Percentiles rank a stretch among this genome's conserved stretches.
Evolutionary conservation across 2,888 invertebrate genomes (phyloP).

Genomic region (Sinelater perroti): DNA sequence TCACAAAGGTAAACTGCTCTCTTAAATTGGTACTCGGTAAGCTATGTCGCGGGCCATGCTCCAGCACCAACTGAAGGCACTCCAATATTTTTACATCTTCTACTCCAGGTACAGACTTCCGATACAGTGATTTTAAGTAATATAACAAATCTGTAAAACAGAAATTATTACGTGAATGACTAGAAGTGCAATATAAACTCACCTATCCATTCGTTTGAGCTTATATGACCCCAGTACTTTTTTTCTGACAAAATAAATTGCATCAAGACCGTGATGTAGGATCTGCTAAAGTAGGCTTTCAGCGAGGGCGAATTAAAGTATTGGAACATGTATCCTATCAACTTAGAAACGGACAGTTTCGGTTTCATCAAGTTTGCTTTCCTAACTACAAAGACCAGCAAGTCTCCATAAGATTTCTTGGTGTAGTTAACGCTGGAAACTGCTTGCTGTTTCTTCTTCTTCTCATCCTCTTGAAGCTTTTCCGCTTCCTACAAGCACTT

Average conservation of each 20-base stretch:
- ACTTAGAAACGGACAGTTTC: conserved; percentile 61
- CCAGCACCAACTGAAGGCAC: conserved; percentile 49
- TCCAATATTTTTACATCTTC: conserved; percentile 42
- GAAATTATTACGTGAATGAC: no score
- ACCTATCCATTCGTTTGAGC: conserved; percentile 68
- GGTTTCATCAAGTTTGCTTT: conserved; percentile 61
- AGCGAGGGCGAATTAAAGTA: conserved; percentile 56
- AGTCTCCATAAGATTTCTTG: conserved; percentile 51
- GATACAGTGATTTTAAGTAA: conserved; percentile 26
- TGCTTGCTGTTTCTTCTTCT: conserved; percentile 58
- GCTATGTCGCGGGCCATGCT: conserved; percentile 51
- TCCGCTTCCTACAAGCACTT: conserved; percentile 63
- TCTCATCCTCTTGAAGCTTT: conserved; percentile 62
- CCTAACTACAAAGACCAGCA: conserved; percentile 60
- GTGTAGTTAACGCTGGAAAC: conserved; percentile 43
- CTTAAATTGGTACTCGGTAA: conserved; percentile 47
- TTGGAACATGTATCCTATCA: conserved; percentile 57
- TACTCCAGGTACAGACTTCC: background rate
- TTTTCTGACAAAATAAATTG: conserved; percentile 65
- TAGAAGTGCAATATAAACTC: conserved; percentile 40
- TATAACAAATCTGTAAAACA: conserved; percentile 38
- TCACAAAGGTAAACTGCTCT: conserved; percentile 52
- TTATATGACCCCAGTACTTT: conserved; percentile 64
- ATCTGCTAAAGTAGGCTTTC: conserved; percentile 60
- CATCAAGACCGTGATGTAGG: conserved; percentile 66